Evolutionary conservation across 2,888 invertebrate genomes (phyloP).

Genomic region (Nomada fabriciana): DNA sequence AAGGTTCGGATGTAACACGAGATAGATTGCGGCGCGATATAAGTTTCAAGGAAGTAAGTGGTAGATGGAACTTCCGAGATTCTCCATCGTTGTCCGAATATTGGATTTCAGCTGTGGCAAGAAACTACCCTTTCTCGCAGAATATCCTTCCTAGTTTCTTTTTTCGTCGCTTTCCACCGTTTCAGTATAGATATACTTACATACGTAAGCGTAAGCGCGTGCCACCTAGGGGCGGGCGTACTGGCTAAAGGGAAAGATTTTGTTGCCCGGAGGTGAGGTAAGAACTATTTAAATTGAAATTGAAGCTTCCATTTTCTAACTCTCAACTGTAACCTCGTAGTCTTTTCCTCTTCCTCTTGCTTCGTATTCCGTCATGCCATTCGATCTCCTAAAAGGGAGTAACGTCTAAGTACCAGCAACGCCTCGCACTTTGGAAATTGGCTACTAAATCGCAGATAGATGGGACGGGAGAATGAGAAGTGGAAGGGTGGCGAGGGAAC

Average conservation of each 20-base stretch:
- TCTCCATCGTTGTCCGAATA: conserved; percentile 72
- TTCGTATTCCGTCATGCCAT: conserved; percentile 64
- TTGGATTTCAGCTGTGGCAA: conserved; percentile 72
- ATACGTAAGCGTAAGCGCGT: conserved; percentile 27
- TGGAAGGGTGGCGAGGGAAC: background rate
- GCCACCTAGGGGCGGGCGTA: conserved; percentile 20
- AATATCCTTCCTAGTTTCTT: conserved; percentile 23
- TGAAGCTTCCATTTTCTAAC: conserved; percentile 71
- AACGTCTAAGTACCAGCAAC: conserved; percentile 77
- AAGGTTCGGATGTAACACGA: conserved; percentile 55
- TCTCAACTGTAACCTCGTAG: conserved; percentile 36
- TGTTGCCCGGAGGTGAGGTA: conserved; percentile 56
- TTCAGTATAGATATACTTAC: conserved; percentile 13
- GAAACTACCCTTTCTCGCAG: conserved; percentile 38
- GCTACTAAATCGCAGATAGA: conserved; percentile 78
- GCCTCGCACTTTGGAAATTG: conserved; percentile 82
- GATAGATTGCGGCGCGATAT: conserved; percentile 58
- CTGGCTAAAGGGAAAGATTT: conserved; percentile 51
- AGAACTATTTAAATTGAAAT: conserved; percentile 81
- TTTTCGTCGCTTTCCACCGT: conserved; percentile 19
- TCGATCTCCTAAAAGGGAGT: conserved; percentile 74
- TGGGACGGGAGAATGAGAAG: conserved; percentile 20
- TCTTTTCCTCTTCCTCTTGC: conserved; percentile 23
- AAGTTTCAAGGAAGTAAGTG: conserved; percentile 63
- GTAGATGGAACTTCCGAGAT: conserved; percentile 59